Evolutionary conservation across 2,888 invertebrate genomes (phyloP).

Genomic region (Cephus pygmeus): DNA sequence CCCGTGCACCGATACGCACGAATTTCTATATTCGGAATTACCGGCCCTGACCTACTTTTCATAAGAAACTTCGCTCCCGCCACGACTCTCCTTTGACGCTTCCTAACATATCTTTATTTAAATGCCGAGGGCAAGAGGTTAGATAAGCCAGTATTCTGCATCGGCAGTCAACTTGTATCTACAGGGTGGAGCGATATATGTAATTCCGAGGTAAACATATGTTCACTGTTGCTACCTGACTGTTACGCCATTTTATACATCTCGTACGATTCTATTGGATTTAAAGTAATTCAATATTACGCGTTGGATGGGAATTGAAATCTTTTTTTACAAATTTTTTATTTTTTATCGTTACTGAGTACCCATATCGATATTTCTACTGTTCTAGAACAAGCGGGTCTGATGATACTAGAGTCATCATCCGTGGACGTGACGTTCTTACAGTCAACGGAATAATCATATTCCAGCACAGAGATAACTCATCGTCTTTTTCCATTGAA

Average conservation of each 20-base stretch:
- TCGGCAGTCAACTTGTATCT: not conserved
- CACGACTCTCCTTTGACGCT: constrained; percentile 26
- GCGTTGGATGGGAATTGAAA: not conserved
- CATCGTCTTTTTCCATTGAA: not conserved
- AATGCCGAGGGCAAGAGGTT: constrained; percentile 45
- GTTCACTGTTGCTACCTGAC: not conserved
- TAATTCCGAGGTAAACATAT: not conserved
- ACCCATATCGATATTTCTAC: not conserved
- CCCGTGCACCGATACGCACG: constrained; percentile 16
- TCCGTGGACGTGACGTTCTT: not conserved
- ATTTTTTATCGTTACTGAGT: not conserved
- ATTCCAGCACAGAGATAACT: not conserved
- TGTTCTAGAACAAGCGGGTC: not conserved
- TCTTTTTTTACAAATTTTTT: not conserved
- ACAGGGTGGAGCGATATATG: not conserved
- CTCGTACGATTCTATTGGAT: not conserved
- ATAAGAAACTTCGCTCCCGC: constrained; percentile 41
- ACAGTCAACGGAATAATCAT: not conserved
- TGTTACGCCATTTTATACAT: not conserved
- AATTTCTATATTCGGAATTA: constrained; percentile 22
- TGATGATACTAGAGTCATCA: not conserved
- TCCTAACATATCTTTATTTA: constrained; percentile 41
- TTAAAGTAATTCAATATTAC: not conserved
- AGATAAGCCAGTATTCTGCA: constrained; percentile 34
- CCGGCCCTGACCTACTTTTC: constrained; percentile 45